Evolutionary conservation across 2,113 vertebrate species (phyloP), one percentile per base, ranked within the genome.

Genomic region (Proteles cristata): DNA sequence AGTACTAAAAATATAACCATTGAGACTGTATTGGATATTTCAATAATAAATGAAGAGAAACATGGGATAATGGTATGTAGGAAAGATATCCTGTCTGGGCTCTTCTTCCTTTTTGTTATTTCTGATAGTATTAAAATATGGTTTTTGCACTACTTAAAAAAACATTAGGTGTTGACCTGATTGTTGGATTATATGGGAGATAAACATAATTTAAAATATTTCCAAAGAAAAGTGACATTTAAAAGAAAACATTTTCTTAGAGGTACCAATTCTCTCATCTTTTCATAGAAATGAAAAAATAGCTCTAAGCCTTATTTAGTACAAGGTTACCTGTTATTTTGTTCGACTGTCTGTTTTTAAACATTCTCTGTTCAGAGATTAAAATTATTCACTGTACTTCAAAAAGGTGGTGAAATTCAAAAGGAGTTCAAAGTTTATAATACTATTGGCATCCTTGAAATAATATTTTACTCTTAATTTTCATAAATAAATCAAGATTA

Each of bases 271-370:
- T 95, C 1, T 74, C 53, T 48, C 16, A 48, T 81, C 28, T 48
- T 96, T 86, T 91, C 25, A 86, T 31, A 85, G 12, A 85, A 5
- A 50, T 53, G 21, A 81, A 81, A 17, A 94, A 76, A 95, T 55
- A 17, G 4, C 7, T 81, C 10, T 39, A 71, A 16, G 15, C 26
- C 25, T 87, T 53, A 5, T 93, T 17, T 93, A 69, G 7, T 93
- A 11, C 86, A 69, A 45, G 17, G 5, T 79, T 92, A 35, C 15
- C 2, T 39, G 25, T 79, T 92, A 5, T 71, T 90, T 81, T 53
- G 33, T 58, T 71, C 28, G 21, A 77, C 3, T 31, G 11, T 65
- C 43, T 69, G 7, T 86, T 77, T 87, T 74, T 31, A 76, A 74
- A 28, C 50, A 25, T 50, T 81, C 39, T 74, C 76, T 17, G 1